Conservation (phyloP, 2,113 vertebrate species). For the Gracilinanus agilis region DNA sequence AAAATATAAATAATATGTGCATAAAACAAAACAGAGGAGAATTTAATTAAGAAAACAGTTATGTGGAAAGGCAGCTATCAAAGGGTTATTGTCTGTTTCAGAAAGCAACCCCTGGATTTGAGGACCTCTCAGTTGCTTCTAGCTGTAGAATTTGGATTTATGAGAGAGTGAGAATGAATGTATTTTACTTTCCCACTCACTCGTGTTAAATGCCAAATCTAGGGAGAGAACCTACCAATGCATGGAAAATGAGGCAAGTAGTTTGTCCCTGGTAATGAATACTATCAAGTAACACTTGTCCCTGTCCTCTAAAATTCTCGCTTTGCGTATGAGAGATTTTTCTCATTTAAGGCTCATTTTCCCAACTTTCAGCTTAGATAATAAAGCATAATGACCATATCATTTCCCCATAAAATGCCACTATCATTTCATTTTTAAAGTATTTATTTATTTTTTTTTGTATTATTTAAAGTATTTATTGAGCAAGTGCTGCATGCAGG, state of each 20-base stretch:
- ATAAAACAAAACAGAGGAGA: not conserved
- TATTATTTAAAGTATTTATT: not conserved
- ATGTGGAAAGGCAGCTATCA: not conserved
- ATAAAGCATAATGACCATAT: not conserved
- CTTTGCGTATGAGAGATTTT: not conserved
- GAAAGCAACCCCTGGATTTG: not conserved
- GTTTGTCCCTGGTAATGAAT: not conserved
- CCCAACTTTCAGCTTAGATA: not conserved
- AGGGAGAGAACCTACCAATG: not conserved
- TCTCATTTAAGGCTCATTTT: not conserved
- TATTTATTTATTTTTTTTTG: not conserved
- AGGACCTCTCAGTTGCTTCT: not conserved
- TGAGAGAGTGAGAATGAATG: not conserved
- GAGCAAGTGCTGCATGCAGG: not conserved
- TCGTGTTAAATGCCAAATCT: not conserved
- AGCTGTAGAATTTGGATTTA: not conserved
- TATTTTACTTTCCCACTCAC: not conserved
- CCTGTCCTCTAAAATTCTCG: not conserved
- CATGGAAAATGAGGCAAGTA: not conserved
- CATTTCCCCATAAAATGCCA: not conserved
- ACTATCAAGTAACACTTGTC: not conserved
- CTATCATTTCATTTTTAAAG: not conserved
- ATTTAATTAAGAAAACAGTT: not conserved
- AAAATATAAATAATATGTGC: not conserved
- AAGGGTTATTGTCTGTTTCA: not conserved